phyloP scores from a whole-genome alignment of 2,888 invertebrate genomes.

The Cheilosia grossa region DNA sequence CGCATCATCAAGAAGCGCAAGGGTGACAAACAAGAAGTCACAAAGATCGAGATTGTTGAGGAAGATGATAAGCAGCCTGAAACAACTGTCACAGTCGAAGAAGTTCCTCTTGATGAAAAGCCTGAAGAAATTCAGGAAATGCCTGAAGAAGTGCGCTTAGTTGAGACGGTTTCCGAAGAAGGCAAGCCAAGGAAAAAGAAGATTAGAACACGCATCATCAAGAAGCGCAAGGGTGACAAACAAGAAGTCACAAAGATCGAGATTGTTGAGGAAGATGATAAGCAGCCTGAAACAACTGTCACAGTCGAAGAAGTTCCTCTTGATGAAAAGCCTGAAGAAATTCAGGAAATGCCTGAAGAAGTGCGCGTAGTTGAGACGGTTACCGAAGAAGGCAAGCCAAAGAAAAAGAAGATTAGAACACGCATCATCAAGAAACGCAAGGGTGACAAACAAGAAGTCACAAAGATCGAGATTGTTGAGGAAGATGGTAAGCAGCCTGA shows the following conservation, averaged over 20 bases:
- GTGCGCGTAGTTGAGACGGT: slow-evolving; percentile 62
- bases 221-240: slow-evolving; percentile 76
- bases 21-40: slow-evolving; percentile 78
- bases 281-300: slow-evolving; percentile 79
- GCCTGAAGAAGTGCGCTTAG: slow-evolving; percentile 79
- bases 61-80: slow-evolving; percentile 79
- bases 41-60: slow-evolving; percentile 80
- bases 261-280: slow-evolving; percentile 80
- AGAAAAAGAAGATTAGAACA: slow-evolving; percentile 78
- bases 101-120: slow-evolving; percentile 76
- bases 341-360: slow-evolving; percentile 80
- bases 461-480: slow-evolving; percentile 78
- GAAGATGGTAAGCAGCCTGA: slow-evolving; percentile 79
- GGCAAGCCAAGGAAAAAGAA: slow-evolving; percentile 77
- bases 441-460: slow-evolving; percentile 77
- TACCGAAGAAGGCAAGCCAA: slow-evolving; percentile 76
- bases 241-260: slow-evolving; percentile 79
- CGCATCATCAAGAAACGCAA: slow-evolving; percentile 77
- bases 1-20: slow-evolving; percentile 75
- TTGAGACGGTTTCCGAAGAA: slow-evolving; percentile 81
- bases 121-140: slow-evolving; percentile 72
- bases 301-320: slow-evolving; percentile 74
- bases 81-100: slow-evolving; percentile 77
- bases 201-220: slow-evolving; percentile 76
- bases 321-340: slow-evolving; percentile 76